Evolutionary conservation across 2,797 vertebrate genomes (phyloP).

Genomic region (Merluccius polli): DNA sequence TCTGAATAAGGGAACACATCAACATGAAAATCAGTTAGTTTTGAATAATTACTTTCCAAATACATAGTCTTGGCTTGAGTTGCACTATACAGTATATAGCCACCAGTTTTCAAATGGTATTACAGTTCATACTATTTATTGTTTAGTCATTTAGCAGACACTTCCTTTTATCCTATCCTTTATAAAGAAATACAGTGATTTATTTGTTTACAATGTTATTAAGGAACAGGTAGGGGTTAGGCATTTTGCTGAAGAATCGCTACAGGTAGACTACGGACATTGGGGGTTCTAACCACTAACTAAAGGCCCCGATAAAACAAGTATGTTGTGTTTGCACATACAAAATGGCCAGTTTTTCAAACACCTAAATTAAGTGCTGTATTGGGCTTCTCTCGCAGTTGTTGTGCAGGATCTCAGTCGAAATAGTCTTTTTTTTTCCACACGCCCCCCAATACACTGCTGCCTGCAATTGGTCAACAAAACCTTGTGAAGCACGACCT

Average conservation of each 20-base stretch:
- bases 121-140: neutral
- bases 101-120: neutral
- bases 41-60: neutral
- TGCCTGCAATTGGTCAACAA: too few relatives aligned
- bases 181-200: too few relatives aligned
- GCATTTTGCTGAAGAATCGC: neutral
- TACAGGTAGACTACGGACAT: too few relatives aligned
- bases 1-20: conserved; percentile 65
- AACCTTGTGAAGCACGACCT: too few relatives aligned
- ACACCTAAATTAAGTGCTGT: too few relatives aligned
- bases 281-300: neutral
- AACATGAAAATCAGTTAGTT: neutral
- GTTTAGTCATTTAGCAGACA: neutral
- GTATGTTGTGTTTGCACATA: neutral
- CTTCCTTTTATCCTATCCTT: too few relatives aligned
- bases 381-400: too few relatives aligned
- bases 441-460: too few relatives aligned
- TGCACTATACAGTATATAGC: neutral
- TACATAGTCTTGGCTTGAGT: neutral
- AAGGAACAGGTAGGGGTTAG: neutral
- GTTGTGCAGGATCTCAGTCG: too few relatives aligned
- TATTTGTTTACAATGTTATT: neutral
- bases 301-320: neutral
- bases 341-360: too few relatives aligned
- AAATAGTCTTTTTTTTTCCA: too few relatives aligned